Evolutionary conservation across 1,140 invertebrate genomes (phyloP).

Genomic region (Phortica variegata): DNA sequence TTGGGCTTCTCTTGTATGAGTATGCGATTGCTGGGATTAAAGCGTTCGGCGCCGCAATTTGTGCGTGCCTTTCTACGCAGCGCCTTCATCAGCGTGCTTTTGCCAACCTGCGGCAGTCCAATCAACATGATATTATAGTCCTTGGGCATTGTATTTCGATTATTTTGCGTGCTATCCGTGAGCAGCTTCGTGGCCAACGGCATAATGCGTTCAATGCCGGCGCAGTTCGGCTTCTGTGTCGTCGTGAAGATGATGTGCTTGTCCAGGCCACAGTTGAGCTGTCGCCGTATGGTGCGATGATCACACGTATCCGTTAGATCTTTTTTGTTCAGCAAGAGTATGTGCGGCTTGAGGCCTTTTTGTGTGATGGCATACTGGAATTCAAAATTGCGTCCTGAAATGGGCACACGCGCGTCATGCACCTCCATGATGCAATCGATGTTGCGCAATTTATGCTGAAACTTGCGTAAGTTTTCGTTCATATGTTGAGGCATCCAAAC

Average conservation of each 20-base stretch:
- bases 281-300: too few relatives aligned
- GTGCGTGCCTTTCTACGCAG: slow-evolving; percentile 80
- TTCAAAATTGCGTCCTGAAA: slow-evolving; percentile 78
- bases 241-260: slow-evolving; percentile 80
- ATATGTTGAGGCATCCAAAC: slow-evolving; percentile 92
- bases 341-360: slow-evolving; percentile 73
- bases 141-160: slow-evolving; percentile 64
- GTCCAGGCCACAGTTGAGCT: slow-evolving; percentile 60
- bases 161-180: slow-evolving; percentile 71
- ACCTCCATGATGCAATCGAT: slow-evolving; percentile 95
- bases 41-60: too few relatives aligned
- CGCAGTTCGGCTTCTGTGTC: slow-evolving; percentile 69
- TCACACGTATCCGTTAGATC: slow-evolving; percentile 68
- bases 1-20: slow-evolving; percentile 78
- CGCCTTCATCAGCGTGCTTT: slow-evolving; percentile 93
- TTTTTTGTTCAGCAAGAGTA: slow-evolving; percentile 89
- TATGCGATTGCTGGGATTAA: too few relatives aligned
- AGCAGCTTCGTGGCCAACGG: slow-evolving; percentile 73
- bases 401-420: slow-evolving; percentile 88
- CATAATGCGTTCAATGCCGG: slow-evolving; percentile 66
- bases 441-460: slow-evolving; percentile 79
- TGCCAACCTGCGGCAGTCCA: slow-evolving; percentile 97
- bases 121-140: slow-evolving; percentile 88
- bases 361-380: slow-evolving; percentile 64
- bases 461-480: slow-evolving; percentile 83